A percentile compares a stretch with the other conserved stretches of the same genome.
Evolutionary conservation across 1,140 invertebrate species (phyloP).

Genomic region (Plodia interpunctella): DNA sequence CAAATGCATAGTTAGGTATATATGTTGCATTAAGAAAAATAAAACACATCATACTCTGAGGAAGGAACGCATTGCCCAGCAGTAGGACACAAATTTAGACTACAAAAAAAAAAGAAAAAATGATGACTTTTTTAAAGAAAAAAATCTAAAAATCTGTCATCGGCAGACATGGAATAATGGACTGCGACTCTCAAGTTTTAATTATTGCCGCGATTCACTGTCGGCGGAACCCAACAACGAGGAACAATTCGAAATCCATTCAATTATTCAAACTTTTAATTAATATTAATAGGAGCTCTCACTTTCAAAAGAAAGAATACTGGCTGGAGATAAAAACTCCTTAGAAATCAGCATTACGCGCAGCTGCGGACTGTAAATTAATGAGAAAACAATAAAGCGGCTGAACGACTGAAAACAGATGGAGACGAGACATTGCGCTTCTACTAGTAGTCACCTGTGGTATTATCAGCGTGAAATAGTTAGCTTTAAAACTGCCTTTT

Average conservation of each 20-base stretch:
- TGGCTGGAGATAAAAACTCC: slow-evolving; percentile 72
- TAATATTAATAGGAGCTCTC: slow-evolving; percentile 74
- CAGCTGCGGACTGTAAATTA: slow-evolving; percentile 70
- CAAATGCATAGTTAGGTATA: neutral
- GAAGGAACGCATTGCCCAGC: too few species aligned
- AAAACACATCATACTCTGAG: too few species aligned
- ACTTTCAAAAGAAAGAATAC: slow-evolving; percentile 72
- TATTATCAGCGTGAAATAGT: too few species aligned
- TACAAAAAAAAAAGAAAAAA: too few species aligned
- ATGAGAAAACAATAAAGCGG: slow-evolving; percentile 73
- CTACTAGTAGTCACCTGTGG: neutral
- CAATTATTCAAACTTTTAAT: slow-evolving; percentile 77
- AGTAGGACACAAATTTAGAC: too few species aligned
- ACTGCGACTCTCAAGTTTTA: slow-evolving; percentile 54
- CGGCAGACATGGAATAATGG: slow-evolving; percentile 53
- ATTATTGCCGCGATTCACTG: slow-evolving; percentile 64
- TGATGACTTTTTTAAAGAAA: slow-evolving; percentile 10
- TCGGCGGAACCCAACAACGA: slow-evolving; percentile 59
- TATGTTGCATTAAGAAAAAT: neutral
- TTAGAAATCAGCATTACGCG: slow-evolving; percentile 67
- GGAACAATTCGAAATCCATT: slow-evolving; percentile 71
- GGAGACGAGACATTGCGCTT: slow-evolving; percentile 24
- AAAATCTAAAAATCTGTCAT: slow-evolving; percentile 40
- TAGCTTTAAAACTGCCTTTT: too few species aligned
- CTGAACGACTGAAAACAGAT: slow-evolving; percentile 57